phyloP scores from a whole-genome alignment of 35 echinoderm and acorn worm genomes.

The Apostichopus japonicus region DNA sequence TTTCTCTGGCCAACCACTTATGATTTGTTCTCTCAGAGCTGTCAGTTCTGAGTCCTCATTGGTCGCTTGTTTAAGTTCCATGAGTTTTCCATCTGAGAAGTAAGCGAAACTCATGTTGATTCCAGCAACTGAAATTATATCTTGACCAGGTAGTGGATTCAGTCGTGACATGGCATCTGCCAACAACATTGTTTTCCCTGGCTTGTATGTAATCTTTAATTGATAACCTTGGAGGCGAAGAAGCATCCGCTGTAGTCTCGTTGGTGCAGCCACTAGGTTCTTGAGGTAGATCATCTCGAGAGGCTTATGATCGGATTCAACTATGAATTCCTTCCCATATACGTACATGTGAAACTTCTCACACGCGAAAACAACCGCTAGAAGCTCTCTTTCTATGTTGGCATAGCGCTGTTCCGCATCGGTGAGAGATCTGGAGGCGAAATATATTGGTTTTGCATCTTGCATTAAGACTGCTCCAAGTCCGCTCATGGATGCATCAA shows the following conservation, averaged over 20 bases:
- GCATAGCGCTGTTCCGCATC: no score
- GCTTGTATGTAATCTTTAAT: conserved; percentile 53
- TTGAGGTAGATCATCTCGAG: conserved; percentile 26
- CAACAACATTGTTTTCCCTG: conserved; percentile 52
- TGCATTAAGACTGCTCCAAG: conserved; percentile 50
- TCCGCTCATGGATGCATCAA: conserved; percentile 53
- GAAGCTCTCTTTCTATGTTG: no score
- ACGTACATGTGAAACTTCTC: background rate
- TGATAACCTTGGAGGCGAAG: conserved; percentile 61
- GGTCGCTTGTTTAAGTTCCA: conserved; percentile 2
- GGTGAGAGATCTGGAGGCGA: no score
- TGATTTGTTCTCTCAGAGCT: no score
- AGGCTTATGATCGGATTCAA: conserved; percentile 33
- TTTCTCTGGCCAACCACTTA: no score
- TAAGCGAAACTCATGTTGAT: conserved; percentile 35
- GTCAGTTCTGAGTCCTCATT: background rate
- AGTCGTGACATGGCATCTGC: conserved; percentile 60
- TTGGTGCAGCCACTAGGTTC: background rate
- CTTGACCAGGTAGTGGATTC: background rate
- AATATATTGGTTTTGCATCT: conserved; percentile 19
- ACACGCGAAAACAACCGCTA: no score
- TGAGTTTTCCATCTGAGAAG: conserved; percentile 16
- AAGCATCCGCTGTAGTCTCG: conserved; percentile 44
- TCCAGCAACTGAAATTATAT: background rate
- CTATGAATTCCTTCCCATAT: conserved; percentile 47